Base-by-base conservation (phyloP, 1,140 invertebrate species). In the Archivesica marissinica region DNA sequence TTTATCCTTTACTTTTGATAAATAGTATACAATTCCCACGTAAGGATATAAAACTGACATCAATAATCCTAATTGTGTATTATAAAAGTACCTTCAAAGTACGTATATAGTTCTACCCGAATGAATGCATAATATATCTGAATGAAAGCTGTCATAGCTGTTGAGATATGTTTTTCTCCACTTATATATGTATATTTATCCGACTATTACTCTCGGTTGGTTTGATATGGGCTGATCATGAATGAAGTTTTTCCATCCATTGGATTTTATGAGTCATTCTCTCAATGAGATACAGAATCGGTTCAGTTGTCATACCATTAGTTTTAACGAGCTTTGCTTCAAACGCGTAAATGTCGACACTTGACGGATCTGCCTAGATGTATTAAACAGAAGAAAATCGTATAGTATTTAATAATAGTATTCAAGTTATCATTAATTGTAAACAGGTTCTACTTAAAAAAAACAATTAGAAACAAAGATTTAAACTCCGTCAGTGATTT, bases 31-130 rank as follows among this genome's bases (percentile, higher is more conserved):
- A 72, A 44, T 44, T 72, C n/a, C 47, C 39, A 41, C 39, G 38
- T 50, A 25, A 72, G 25, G 39, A 64, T 44, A 39, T 68, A 28
- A 13, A 72, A 4, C 15, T 76, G 44, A 76, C 54, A 56, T 33
- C 50, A 76, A 33, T 59, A 38, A n/a, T 52, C 50, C 6, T 38
- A 1, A 64, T 64, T 59, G 13, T 64, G 11, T 59, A 59, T 56
- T 15, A 15, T 3, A 33, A 75, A 38, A 20, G 30, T 30, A 23
- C 25, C 33, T 39, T 38, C 74, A 54, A 39, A 76, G 25, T 13
- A 76, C 17, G 33, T 76, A 56, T 4, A 76, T 56, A 30, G 33
- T 76, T 54, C 74, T 56, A 56, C 74, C 50, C 50, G 50, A 41
- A 41, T 76, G 50, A 56, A 35, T 59, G 39, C 74, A 76, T 39